Percentiles rank a stretch among this genome's conserved stretches.
Evolutionary conservation across 2,113 vertebrate species (phyloP).

Genomic region (Gymnobelideus leadbeateri): DNA sequence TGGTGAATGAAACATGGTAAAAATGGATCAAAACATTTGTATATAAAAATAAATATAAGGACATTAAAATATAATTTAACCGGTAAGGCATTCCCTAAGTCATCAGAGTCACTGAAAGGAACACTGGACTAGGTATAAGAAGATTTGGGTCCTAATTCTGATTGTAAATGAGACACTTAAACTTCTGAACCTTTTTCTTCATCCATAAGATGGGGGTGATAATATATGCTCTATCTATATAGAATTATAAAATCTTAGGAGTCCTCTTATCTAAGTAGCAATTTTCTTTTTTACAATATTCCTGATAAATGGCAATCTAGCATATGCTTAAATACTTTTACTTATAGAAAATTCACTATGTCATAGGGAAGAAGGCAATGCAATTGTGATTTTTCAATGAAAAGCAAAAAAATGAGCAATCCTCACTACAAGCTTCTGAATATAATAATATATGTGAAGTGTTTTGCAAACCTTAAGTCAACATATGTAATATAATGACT

Average conservation of each 20-base stretch:
- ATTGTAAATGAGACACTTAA: neutral
- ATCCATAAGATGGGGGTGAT: neutral
- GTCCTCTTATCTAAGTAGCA: neutral
- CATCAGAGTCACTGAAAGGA: neutral
- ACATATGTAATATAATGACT: neutral
- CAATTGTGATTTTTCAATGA: neutral
- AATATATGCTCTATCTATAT: neutral
- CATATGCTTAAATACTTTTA: neutral
- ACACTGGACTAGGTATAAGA: neutral
- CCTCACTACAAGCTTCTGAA: neutral
- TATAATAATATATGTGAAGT: no score
- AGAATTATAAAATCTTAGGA: neutral
- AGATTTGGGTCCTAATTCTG: neutral
- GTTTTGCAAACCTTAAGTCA: neutral
- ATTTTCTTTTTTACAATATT: neutral
- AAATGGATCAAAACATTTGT: slow-evolving; percentile 16
- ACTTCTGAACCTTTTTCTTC: neutral
- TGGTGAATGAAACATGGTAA: neutral
- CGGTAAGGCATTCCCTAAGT: neutral
- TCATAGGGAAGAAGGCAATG: neutral
- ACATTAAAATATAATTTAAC: neutral
- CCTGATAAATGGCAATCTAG: neutral
- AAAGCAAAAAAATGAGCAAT: slow-evolving; percentile 9
- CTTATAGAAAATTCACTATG: neutral
- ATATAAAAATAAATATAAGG: slow-evolving; percentile 21